A percentile compares a stretch with the other conserved stretches of the same genome.
These are phyloP conservation scores for Rhombomys opimus DNA, from an alignment of 2,113 vertebrate genomes.

Conservation along the genomic window DNA sequence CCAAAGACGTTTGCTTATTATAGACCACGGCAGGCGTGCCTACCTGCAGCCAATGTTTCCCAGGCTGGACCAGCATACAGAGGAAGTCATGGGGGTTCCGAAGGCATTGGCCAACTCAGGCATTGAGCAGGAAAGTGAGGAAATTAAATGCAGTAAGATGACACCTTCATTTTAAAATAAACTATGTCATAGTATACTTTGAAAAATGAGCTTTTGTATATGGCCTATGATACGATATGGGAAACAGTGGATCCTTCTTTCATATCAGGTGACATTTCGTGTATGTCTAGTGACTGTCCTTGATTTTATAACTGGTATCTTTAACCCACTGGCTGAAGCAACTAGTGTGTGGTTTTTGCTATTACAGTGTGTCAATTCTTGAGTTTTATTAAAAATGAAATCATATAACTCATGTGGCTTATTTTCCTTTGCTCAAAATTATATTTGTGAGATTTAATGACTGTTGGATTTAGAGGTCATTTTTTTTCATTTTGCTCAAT, in stretches of 20 bases:
- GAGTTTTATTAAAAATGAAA: background rate
- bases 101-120: rapidly evolving
- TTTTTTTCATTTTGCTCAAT: background rate
- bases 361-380: too few relatives aligned
- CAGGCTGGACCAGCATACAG: background rate
- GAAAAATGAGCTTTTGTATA: background rate
- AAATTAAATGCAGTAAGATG: background rate
- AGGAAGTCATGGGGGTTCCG: background rate
- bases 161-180: background rate
- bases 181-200: background rate
- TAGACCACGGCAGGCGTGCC: background rate
- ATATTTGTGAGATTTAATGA: background rate
- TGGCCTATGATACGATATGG: background rate
- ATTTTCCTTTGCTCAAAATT: background rate
- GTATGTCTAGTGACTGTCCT: too few relatives aligned
- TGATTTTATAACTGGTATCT: background rate
- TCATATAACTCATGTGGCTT: background rate
- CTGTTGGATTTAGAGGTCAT: background rate
- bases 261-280: background rate
- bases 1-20: too few relatives aligned
- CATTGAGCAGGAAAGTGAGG: too few relatives aligned
- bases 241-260: background rate
- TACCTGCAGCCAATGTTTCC: background rate
- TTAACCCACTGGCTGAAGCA: background rate
- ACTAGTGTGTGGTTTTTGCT: background rate